A percentile compares a stretch with the other conserved stretches of the same genome.
Evolutionary conservation across 2,113 vertebrate genomes (phyloP).

Genomic region (Antechinus flavipes): DNA sequence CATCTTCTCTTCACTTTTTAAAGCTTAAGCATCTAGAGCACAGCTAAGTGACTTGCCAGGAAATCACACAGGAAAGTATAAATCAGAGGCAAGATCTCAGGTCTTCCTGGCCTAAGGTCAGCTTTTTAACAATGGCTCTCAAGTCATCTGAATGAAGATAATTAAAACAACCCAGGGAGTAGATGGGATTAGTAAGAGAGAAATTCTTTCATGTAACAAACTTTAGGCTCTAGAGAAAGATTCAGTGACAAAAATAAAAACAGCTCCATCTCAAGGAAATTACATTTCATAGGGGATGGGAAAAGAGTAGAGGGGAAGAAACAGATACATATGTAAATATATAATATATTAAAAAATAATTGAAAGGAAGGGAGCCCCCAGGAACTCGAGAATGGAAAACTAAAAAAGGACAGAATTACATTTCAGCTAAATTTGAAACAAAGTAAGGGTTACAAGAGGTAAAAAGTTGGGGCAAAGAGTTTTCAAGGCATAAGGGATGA

Average conservation of each 20-base stretch:
- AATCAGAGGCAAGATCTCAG: neutral
- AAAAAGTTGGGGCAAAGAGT: neutral
- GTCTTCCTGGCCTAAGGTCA: neutral
- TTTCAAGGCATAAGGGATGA: neutral
- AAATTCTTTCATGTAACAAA: neutral
- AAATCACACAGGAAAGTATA: neutral
- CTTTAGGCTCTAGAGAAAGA: neutral
- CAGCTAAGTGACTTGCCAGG: neutral
- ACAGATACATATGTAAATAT: neutral
- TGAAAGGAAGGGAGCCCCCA: neutral
- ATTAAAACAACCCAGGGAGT: neutral
- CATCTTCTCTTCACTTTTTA: neutral
- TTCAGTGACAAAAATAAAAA: neutral
- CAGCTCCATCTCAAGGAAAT: neutral
- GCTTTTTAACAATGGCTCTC: neutral
- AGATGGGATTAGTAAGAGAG: neutral
- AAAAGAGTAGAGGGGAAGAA: neutral
- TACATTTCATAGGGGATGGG: neutral
- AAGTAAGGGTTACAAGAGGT: neutral
- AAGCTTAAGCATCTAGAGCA: neutral
- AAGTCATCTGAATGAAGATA: neutral
- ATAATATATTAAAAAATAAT: neutral
- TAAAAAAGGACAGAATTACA: neutral
- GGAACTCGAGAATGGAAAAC: neutral
- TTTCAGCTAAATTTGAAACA: neutral